Base-by-base conservation (phyloP, 2,888 invertebrate species). In the Sisyra nigra region DNA sequence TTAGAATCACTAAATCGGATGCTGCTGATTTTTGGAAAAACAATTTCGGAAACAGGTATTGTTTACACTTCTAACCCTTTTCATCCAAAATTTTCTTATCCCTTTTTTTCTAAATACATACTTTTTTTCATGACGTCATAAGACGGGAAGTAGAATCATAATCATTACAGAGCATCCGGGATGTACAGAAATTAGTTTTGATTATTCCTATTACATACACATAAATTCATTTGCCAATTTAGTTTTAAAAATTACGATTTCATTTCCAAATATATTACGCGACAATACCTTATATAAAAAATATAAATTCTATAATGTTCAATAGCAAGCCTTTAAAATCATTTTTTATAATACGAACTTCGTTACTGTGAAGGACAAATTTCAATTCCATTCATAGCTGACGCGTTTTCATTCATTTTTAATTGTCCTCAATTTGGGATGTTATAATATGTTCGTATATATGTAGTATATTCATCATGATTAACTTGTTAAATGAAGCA, bases 1-100 rank as follows among this genome's bases (percentile, higher is more conserved):
- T 96, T 67, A 80, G 97, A 57, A 96, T 99, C 57, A 98, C 98
- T 19, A 99, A 99, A 69, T 85, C 92, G 53, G 97, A 99, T 68
- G 98, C 98, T 8, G 91, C 96, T 0, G 94, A 96, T 50, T 98
- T 98, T 66, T 98, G 98, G 98, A 86, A 80, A 59, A 76, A 74
- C 46, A 86, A 91, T 61, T 99, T 99, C 65, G 91, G 89, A 54
- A 92, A 93, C 72, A 93, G 89, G 94, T 93, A 65, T 69, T 31
- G 4, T 40, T 13, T 29, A 10, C 30, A 8, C 29, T 32, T 33
- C 4, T 6, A 33, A n/a, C 17, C n/a, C 13, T 30, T 33, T 6
- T 33, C n/a, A 33, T 33, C 14, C 9, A 3, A 3, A 3, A 6
- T 14, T 13, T 33, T n/a, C 9, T 13, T 9, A 33, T 6, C 33